phyloP scores from a whole-genome alignment of 2,888 invertebrate genomes.

The Phortica magna region DNA sequence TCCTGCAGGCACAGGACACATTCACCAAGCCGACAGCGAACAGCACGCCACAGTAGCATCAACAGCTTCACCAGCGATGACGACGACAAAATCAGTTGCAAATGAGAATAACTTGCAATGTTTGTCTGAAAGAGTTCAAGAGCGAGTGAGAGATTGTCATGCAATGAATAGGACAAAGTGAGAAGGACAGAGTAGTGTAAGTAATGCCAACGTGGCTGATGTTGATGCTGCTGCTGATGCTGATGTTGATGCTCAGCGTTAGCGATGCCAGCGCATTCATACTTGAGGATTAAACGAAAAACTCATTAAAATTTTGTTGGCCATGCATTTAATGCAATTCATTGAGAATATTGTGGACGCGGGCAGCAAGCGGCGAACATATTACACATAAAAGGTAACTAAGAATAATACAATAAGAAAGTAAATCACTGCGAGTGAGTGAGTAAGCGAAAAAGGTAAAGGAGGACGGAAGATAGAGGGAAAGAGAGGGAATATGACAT shows the following conservation, averaged over 20 bases:
- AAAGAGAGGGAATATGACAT: not conserved
- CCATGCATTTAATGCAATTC: constrained; percentile 70
- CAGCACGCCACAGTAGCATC: not conserved
- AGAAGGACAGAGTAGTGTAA: not conserved
- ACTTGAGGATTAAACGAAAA: constrained; percentile 70
- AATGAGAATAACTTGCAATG: not conserved
- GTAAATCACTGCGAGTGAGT: not conserved
- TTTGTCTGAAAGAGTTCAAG: not conserved
- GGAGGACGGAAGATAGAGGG: not conserved
- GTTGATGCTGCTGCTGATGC: not conserved
- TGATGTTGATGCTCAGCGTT: not conserved
- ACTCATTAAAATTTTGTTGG: constrained; percentile 74
- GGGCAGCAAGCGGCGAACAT: constrained; percentile 7
- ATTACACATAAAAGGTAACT: not conserved
- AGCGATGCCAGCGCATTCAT: constrained; percentile 58
- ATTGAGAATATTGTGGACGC: constrained; percentile 47
- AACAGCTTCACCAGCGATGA: not conserved
- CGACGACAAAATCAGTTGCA: not conserved
- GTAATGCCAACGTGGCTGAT: not conserved
- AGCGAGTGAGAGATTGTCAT: not conserved
- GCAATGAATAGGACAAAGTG: not conserved
- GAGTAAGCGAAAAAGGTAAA: not conserved
- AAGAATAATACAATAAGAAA: not conserved
- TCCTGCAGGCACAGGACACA: constrained; percentile 1
- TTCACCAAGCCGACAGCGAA: not conserved